Evolutionary conservation across 64 coral and sea anemone species (phyloP).

Genomic region (Montipora efflorescens): DNA sequence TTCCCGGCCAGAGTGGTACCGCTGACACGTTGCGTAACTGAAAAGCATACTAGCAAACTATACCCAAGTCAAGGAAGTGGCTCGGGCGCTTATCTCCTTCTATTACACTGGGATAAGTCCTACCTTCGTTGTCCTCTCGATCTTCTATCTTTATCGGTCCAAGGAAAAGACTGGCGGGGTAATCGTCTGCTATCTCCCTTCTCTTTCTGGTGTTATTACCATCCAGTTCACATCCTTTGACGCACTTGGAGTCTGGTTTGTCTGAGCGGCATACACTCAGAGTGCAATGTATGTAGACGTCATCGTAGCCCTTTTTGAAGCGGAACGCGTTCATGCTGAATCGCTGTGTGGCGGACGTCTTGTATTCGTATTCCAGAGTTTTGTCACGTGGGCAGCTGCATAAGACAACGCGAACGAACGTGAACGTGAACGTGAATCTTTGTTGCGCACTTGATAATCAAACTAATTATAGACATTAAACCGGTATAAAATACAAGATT

Average conservation of each 20-base stretch:
- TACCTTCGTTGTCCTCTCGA: neutral
- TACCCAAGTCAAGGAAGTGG: no score
- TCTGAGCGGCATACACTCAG: conserved; percentile 20
- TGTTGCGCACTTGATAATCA: no score
- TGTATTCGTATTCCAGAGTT: conserved; percentile 32
- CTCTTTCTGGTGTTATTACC: conserved; percentile 10
- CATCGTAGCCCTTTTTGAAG: conserved; percentile 5
- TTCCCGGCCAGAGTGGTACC: no score
- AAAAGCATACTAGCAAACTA: no score
- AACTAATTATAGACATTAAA: no score
- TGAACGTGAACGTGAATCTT: neutral
- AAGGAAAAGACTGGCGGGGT: neutral
- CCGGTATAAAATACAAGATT: no score
- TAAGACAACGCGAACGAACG: neutral
- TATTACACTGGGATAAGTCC: no score
- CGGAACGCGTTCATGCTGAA: conserved; percentile 23
- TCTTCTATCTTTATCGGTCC: neutral
- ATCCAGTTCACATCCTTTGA: neutral
- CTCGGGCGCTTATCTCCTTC: no score
- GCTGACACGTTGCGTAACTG: no score
- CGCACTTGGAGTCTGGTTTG: conserved; percentile 2
- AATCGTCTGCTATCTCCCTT: neutral
- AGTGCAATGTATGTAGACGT: conserved; percentile 30
- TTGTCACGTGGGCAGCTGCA: conserved; percentile 24
- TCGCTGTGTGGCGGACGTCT: neutral